Evolutionary conservation across 2,888 invertebrate species (phyloP), one percentile per base, ranked within the genome.

Genomic region (Tinea pellionella): DNA sequence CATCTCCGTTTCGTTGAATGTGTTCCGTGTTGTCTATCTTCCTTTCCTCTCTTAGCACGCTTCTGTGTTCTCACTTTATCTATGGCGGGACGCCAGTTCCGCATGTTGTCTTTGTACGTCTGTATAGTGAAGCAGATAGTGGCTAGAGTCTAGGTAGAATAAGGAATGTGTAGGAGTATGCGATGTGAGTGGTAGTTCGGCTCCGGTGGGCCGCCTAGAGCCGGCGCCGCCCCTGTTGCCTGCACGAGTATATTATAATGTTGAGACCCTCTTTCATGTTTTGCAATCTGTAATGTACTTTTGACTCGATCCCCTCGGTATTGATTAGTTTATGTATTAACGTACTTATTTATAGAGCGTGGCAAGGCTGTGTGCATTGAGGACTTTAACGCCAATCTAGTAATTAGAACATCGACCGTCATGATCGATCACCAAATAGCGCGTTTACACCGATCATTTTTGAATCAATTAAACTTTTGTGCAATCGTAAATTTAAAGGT

Each of bases 351-450:
- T 79, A 84, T 88, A 88, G 88, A 88, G 90, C 90, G 91, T 90
- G 90, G 91, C 90, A 89, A 91, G 90, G 90, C 91, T 90, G 90
- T 91, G 90, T 90, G 89, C 90, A 89, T 88, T 88, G 87, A 88
- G 88, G 88, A 88, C 88, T 84, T 75, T 79, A 82, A 86, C 77
- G 86, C 85, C 83, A 81, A 78, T 61, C 13, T 55, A 74, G 86
- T 85, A 71, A 80, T 3, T 24, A 85, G 85, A 87, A 75, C 80
- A 70, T 81, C 73, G 74, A 81, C 80, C 59, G 59, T 43, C 59
- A 47, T 47, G 68, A 74, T 77, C 75, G 68, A 80, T 57, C 75
- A 80, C 83, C 86, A 86, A 83, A 75, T 85, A 86, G 80, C 73
- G 73, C 74, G 70, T 70, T 78, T 71, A 84, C 86, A 84, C 81